These are phyloP conservation scores for Andrena praecox DNA, from an alignment of 2,888 invertebrate species.

Conservation along the genomic window DNA sequence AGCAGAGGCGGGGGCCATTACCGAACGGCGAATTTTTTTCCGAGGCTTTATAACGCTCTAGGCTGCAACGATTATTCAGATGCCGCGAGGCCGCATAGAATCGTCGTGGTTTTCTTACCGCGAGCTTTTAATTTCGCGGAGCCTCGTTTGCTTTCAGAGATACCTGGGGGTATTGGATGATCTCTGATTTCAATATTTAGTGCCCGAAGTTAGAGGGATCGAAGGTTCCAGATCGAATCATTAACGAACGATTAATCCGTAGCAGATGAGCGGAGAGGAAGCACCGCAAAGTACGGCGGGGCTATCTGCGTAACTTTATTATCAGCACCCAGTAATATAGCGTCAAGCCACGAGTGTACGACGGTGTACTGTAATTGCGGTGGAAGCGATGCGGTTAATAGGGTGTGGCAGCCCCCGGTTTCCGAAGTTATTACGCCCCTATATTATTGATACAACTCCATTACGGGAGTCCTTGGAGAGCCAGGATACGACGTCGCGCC, in stretches of 20 bases:
- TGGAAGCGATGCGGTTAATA: conserved; percentile 68
- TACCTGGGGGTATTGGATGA: no score
- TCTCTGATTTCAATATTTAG: no score
- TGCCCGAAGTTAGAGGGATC: not conserved
- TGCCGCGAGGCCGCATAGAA: not conserved
- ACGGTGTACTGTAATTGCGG: conserved; percentile 65
- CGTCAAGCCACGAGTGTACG: conserved; percentile 63
- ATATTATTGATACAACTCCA: conserved; percentile 74
- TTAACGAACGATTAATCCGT: conserved; percentile 11
- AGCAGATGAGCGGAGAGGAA: not conserved
- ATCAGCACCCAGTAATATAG: conserved; percentile 57
- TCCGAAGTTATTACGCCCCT: conserved; percentile 71
- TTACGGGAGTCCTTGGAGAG: conserved; percentile 68
- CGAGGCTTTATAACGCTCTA: not conserved
- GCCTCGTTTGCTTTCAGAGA: no score
- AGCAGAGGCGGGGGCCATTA: not conserved
- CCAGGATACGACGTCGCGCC: conserved; percentile 8
- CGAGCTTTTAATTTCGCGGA: no score
- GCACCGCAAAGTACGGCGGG: not conserved
- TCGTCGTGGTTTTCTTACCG: no score
- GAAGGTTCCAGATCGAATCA: conserved; percentile 1
- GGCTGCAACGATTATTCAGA: not conserved
- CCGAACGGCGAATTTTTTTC: not conserved
- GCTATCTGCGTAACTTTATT: conserved; percentile 52
- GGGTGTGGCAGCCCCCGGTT: conserved; percentile 67